A percentile compares a stretch with the other conserved stretches of the same genome.
These are phyloP conservation scores for Diacarnus erythraeanus DNA, from an alignment of 37 sponge, comb jelly and placozoan genomes.

Conservation along the genomic window DNA sequence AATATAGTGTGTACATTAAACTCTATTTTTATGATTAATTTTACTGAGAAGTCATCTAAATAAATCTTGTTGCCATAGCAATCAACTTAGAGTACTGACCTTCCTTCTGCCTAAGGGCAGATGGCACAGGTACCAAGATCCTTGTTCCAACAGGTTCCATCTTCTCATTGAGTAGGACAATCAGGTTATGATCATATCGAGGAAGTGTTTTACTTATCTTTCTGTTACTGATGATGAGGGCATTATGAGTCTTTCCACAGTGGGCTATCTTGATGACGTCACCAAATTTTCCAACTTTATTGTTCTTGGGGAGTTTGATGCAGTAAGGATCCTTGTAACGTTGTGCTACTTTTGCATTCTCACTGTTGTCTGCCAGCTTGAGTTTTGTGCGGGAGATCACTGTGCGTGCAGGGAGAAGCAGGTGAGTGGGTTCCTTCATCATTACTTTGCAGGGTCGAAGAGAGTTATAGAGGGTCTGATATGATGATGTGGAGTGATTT, in stretches of 20 bases:
- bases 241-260: slow-evolving; percentile 72
- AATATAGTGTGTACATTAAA: not conserved
- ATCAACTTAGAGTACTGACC: slow-evolving; percentile 62
- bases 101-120: slow-evolving; percentile 37
- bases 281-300: slow-evolving; percentile 61
- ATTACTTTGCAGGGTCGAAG: not conserved
- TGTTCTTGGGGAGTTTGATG: slow-evolving; percentile 64
- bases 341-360: slow-evolving; percentile 40
- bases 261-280: slow-evolving; percentile 71
- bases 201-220: slow-evolving; percentile 52
- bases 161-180: slow-evolving; percentile 69
- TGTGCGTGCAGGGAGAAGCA: slow-evolving; percentile 2
- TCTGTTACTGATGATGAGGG: slow-evolving; percentile 62
- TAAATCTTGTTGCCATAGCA: slow-evolving; percentile 58
- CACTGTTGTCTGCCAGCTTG: slow-evolving; percentile 68
- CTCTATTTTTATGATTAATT: not conserved
- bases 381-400: slow-evolving; percentile 49
- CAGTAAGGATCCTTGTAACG: slow-evolving; percentile 65
- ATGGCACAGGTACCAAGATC: slow-evolving; percentile 63
- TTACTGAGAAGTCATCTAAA: too few species aligned
- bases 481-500: not conserved
- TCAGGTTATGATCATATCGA: slow-evolving; percentile 56
- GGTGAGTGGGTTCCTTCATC: not conserved
- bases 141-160: slow-evolving; percentile 79
- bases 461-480: not conserved